phyloP scores from a whole-genome alignment of 2,113 vertebrate species.

The Tetrax tetrax region DNA sequence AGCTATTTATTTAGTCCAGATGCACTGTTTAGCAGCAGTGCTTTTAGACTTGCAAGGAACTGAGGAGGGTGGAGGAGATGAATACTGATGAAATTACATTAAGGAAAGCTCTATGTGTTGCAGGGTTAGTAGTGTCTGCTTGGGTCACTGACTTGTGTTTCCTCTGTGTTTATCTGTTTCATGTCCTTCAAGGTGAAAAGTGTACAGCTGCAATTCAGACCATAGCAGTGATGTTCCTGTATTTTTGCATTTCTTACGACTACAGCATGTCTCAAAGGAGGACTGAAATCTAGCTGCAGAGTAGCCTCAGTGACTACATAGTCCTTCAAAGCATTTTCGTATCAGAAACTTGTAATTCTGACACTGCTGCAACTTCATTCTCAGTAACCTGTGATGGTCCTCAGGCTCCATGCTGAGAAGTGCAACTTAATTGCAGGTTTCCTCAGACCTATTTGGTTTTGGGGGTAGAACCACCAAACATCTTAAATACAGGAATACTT shows the following conservation, averaged over 20 bases:
- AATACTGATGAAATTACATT: background rate
- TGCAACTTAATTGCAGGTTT: background rate
- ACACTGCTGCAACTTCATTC: background rate
- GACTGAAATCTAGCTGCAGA: background rate
- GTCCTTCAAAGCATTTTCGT: background rate
- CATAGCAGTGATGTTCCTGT: fast-evolving
- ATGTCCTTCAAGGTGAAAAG: background rate
- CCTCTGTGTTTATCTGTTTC: background rate
- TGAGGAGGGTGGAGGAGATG: background rate
- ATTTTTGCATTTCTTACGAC: background rate
- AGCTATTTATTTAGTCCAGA: background rate
- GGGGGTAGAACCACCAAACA: background rate
- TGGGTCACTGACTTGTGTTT: background rate
- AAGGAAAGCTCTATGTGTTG: background rate
- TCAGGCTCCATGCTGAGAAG: background rate
- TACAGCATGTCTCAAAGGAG: background rate
- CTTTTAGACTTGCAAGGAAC: background rate
- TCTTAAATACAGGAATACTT: background rate
- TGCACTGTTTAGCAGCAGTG: background rate
- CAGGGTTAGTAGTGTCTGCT: background rate
- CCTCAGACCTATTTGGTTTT: background rate
- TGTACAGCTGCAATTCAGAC: background rate
- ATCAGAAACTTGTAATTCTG: background rate
- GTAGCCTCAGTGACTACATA: background rate
- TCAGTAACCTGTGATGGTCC: background rate